Evolutionary conservation across 2,888 invertebrate species (phyloP).

Genomic region (Limnephilus rhombicus): DNA sequence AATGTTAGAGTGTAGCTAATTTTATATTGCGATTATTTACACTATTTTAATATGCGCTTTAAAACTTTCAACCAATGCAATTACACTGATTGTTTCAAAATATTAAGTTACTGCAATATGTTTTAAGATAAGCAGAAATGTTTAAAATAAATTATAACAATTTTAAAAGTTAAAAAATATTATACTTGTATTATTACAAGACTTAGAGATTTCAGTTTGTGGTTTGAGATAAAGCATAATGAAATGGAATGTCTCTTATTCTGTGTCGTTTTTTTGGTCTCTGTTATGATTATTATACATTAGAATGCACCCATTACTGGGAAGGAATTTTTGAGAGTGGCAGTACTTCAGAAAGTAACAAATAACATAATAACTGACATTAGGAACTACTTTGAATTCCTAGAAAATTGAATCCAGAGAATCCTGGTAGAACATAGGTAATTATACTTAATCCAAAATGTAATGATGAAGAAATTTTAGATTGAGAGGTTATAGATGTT

Average conservation of each 20-base stretch:
- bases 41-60: too few species aligned
- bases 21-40: not conserved
- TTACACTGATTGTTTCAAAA: too few species aligned
- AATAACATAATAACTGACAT: not conserved
- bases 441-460: not conserved
- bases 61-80: too few species aligned
- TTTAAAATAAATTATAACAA: too few species aligned
- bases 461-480: not conserved
- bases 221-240: too few species aligned
- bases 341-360: not conserved
- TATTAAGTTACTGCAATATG: too few species aligned
- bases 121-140: too few species aligned
- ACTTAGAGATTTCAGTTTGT: not conserved
- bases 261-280: too few species aligned
- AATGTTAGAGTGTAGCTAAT: not conserved
- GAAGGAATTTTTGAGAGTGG: not conserved
- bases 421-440: not conserved
- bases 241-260: not conserved
- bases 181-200: too few species aligned
- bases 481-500: not conserved
- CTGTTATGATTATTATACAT: too few species aligned
- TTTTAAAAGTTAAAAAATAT: too few species aligned
- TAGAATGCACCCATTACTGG: not conserved
- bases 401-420: not conserved
- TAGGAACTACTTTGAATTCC: not conserved